Evolutionary conservation across 1,140 invertebrate species (phyloP), one percentile per base, ranked within the genome.

Genomic region (Temnothorax nylanderi): DNA sequence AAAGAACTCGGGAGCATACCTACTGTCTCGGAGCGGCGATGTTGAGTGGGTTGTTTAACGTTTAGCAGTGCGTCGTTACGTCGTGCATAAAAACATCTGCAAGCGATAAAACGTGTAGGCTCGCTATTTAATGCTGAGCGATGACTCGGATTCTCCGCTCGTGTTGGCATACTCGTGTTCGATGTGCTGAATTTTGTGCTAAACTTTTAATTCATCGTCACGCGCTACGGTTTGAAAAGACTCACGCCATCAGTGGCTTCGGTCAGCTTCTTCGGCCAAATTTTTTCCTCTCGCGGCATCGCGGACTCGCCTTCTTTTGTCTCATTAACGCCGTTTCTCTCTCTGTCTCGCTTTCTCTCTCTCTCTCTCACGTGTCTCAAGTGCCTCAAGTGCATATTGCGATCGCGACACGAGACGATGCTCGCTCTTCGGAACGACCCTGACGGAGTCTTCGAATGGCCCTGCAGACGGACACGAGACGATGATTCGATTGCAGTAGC

Each of bases 371-470:
- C 21, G 32, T 18, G 18, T 11, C 62, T 44, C 26, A 21, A 89
- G 34, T 69, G 72, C 41, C 62, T 44, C 26, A 21, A 89, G 34
- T 69, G 72, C 41, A 67, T 32, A 56, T 71, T 71, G 78, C 65
- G 37, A 71, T 84, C 13, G 65, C 58, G 72, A 82, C 74, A 78
- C 71, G 54, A 87, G 37, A 64, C 60, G 88, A 62, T 84, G 72
- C 75, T 88, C 89, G 56, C 58, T 86, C 84, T 86, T 72, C 21
- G 71, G 87, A 87, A 89, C 87, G 87, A 87, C 87, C 75, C 84
- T 89, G 87, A 89, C 75, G 85, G 44, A 76, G 44, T 85, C 65
- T 65, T 81, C 65, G 51, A 69, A 21, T 69, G 49, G 34, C 64
- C 64, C 47, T 32, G 78, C 64, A 71, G 49, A 80, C 76, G 49